Conservation (phyloP, 2,888 invertebrate genomes). For the Drosophila austrosaltans region DNA sequence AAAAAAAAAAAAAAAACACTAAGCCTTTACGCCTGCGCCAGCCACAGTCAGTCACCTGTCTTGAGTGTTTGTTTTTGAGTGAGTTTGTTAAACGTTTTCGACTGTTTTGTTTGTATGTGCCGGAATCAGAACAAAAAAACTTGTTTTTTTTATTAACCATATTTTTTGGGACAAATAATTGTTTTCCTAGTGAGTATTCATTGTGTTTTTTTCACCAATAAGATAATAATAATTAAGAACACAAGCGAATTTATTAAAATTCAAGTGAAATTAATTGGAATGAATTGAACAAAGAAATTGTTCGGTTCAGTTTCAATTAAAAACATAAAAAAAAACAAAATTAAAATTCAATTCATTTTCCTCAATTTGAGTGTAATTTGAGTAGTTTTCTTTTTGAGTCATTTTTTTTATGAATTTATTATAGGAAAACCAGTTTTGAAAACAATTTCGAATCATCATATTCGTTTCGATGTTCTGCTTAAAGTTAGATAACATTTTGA, state of each 20-base stretch:
- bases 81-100: not conserved
- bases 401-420: not conserved
- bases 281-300: not conserved
- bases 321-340: not conserved
- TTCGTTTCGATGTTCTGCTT: no score
- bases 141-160: not conserved
- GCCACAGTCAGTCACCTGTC: conserved; percentile 14
- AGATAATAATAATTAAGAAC: not conserved
- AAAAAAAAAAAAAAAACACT: no score
- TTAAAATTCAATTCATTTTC: not conserved
- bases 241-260: not conserved
- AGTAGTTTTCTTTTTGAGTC: conserved; percentile 1
- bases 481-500: not conserved
- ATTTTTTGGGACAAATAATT: not conserved
- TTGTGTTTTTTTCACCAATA: not conserved
- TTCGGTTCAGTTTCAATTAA: not conserved
- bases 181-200: not conserved
- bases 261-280: conserved; percentile 7
- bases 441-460: not conserved
- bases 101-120: not conserved
- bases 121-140: not conserved
- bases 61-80: conserved; percentile 14
- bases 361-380: not conserved
- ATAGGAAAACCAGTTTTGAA: conserved; percentile 3
- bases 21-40: conserved; percentile 24